Conservation (phyloP, 1,140 invertebrate genomes). For the Hypsibius dujardini region DNA sequence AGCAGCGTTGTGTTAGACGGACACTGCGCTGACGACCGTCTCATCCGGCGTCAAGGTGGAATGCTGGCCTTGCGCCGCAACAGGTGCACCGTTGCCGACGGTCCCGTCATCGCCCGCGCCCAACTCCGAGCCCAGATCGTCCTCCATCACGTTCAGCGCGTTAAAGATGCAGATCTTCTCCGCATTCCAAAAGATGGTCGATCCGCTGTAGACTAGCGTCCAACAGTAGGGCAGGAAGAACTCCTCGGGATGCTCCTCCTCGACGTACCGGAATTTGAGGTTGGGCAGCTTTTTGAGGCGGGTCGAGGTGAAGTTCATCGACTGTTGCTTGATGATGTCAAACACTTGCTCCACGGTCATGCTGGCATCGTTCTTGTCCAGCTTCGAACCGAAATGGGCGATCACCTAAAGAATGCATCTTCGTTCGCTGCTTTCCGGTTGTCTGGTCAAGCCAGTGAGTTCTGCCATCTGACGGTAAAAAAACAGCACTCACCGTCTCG, state of each 20-base stretch:
- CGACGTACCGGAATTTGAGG: constrained; percentile 94
- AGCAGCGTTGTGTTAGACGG: no score
- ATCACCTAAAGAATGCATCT: background rate
- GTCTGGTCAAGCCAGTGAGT: no score
- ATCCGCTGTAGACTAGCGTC: constrained; percentile 65
- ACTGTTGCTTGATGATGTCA: constrained; percentile 15
- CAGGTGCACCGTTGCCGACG: constrained; percentile 1
- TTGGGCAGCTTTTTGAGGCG: constrained; percentile 82
- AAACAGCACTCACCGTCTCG: constrained; percentile 51
- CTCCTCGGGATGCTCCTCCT: constrained; percentile 93
- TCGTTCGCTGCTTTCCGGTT: no score
- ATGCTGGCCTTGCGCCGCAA: no score
- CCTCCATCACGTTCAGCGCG: constrained; percentile 25
- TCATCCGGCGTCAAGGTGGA: no score
- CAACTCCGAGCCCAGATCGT: background rate
- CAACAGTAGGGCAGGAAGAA: constrained; percentile 99
- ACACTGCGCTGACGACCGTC: no score
- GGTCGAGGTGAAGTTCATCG: constrained; percentile 5
- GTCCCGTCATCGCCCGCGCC: background rate
- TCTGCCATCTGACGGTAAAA: background rate
- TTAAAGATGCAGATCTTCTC: constrained; percentile 32
- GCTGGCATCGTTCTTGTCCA: constrained; percentile 8
- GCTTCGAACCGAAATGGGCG: constrained; percentile 4
- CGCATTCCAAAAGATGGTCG: constrained; percentile 56
- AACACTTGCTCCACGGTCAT: constrained; percentile 16